Base-by-base conservation (phyloP, 1,140 invertebrate species). In the Bombus huntii region DNA sequence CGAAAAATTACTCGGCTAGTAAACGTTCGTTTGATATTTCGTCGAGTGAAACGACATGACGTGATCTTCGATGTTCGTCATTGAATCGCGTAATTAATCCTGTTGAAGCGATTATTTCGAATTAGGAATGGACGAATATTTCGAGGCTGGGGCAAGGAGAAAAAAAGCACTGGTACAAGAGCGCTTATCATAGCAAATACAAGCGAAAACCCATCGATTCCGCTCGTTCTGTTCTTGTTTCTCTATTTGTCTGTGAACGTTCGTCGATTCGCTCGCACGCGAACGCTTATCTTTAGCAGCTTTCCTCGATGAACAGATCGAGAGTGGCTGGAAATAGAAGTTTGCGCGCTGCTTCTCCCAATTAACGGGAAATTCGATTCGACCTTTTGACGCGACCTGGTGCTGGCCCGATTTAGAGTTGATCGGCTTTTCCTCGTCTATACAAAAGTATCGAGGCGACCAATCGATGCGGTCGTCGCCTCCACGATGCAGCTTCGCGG, bases 321-420 rank as follows among this genome's bases (percentile, higher is more conserved):
- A 65, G 62, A 47, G 62, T 18, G 31, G 12, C 44, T 83, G 73
- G 59, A 77, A 77, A 83, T 77, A 83, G 42, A 74, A 77, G 57
- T 76, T 83, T 83, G 73, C 81, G 28, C 73, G 34, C 39, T 83
- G 59, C 81, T 83, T 83, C 44, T 83, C 62, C 62, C 81, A 83
- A 83, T 83, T 83, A 83, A 77, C 73, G 73, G 81, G 73, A 68
- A 83, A 77, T 83, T 77, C 81, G 44, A 83, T 76, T 66, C 73
- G 42, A 62, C 72, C 81, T 83, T 83, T 83, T 76, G 62, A 83
- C 71, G 44, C 73, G 81, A 77, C 28, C 42, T n/a, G 28, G 10
- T 42, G 28, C 18, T 62, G 22, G 37, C 31, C 65, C 28, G 39
- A 77, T 83, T 83, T 65, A 68, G 59, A 66, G 59, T 25, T 37